These are phyloP conservation scores for Indri indri DNA, from an alignment of 2,113 vertebrate species.

Conservation along the genomic window DNA sequence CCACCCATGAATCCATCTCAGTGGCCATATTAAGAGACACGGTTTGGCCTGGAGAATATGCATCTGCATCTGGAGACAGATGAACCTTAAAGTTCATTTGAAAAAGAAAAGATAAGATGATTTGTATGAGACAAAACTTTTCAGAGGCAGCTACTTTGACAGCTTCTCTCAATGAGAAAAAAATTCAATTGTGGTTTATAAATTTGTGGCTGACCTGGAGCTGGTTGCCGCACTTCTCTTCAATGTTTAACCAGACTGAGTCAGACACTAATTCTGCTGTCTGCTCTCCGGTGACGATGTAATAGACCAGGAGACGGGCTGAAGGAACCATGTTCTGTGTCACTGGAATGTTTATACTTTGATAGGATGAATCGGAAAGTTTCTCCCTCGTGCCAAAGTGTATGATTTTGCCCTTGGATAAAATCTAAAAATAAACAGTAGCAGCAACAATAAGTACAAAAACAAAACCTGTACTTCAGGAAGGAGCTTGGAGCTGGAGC, in stretches of 20 bases:
- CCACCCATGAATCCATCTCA: conserved; percentile 86
- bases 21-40: conserved; percentile 83
- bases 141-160: not conserved
- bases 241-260: conserved; percentile 92
- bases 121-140: not conserved
- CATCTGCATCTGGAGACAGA: conserved; percentile 57
- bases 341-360: conserved; percentile 87
- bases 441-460: not conserved
- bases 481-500: not conserved
- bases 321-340: conserved; percentile 93
- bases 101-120: conserved; percentile 34
- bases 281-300: conserved; percentile 89
- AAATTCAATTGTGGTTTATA: not conserved
- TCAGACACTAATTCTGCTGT: conserved; percentile 93
- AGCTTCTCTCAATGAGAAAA: not conserved
- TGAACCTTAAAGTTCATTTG: conserved; percentile 82
- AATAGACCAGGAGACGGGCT: conserved; percentile 92
- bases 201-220: conserved; percentile 85
- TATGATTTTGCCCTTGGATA: conserved; percentile 90
- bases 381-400: conserved; percentile 80
- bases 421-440: conserved; percentile 80
- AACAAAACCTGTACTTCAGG: not conserved
- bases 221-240: conserved; percentile 89
- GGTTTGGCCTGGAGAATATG: conserved; percentile 84
- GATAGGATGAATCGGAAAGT: conserved; percentile 69